A percentile compares a stretch with the other conserved stretches of the same genome.
These are phyloP conservation scores for Enteromius afrohamiltoni DNA, from an alignment of 2,797 vertebrate species.

Conservation along the genomic window DNA sequence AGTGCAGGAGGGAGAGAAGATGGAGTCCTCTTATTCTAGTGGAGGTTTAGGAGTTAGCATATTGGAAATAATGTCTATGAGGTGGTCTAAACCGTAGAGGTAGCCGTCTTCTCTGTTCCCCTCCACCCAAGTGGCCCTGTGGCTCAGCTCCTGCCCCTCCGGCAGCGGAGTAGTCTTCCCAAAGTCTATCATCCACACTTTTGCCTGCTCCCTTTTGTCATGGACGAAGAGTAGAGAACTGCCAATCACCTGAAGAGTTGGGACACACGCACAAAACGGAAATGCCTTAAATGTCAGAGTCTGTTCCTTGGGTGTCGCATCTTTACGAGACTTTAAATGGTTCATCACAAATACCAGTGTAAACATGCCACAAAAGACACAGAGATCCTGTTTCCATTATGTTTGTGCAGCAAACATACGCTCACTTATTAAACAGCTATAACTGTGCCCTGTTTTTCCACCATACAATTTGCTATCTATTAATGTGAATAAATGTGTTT, in stretches of 20 bases:
- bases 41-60: constrained; percentile 73
- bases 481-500: constrained; percentile 29
- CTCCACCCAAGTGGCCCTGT: constrained; percentile 87
- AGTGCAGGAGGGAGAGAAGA: constrained; percentile 53
- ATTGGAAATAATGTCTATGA: constrained; percentile 87
- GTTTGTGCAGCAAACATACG: constrained; percentile 29
- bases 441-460: constrained; percentile 18
- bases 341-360: neutral
- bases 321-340: constrained; percentile 2
- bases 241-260: constrained; percentile 88
- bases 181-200: constrained; percentile 99
- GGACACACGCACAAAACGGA: neutral
- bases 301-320: neutral
- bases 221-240: constrained; percentile 98
- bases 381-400: neutral
- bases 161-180: constrained; percentile 95
- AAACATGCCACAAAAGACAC: neutral
- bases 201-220: constrained; percentile 90
- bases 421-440: constrained; percentile 10
- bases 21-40: constrained; percentile 65
- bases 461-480: neutral
- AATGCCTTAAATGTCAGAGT: neutral
- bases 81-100: constrained; percentile 91
- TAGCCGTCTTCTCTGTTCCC: constrained; percentile 98
- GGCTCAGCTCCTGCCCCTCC: constrained; percentile 87